Evolutionary conservation across 1,140 invertebrate genomes (phyloP), one percentile per base, ranked within the genome.

Genomic region (Mercenaria mercenaria): DNA sequence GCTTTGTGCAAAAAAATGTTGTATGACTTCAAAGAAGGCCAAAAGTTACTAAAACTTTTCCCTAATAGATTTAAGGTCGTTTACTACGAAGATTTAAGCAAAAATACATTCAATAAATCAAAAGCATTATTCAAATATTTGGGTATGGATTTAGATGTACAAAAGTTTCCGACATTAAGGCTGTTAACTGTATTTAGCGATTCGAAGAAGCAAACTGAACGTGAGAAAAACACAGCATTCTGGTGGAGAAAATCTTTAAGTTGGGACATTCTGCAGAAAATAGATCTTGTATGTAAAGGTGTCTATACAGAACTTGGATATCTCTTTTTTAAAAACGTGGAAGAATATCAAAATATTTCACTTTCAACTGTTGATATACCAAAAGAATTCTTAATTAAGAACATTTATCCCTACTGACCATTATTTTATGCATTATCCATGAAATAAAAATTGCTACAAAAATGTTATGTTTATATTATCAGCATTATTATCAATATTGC

Each of bases 21-120:
- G n/a, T 20, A 56, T 52, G 76, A 79, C 50, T 52, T 52, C n/a
- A 26, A n/a, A 32, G 76, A 79, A 34, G 76, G 76, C 6, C 29
- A 52, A 41, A 50, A 79, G 34, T n/a, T 79, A 20, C 41, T 79
- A 29, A 26, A 52, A 23, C 23, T 41, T 23, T 69, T 69, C 29
- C 59, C 59, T 34, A 61, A 84, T 32, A 64, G 47, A 37, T 84
- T 84, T 37, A 67, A 52, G 29, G 69, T 84, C 47, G 13, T 84
- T 37, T 84, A 29, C 41, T 84, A 84, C 47, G 81, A 84, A 69
- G 81, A 84, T 29, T 26, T 84, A 6, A 84, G 47, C n/a, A 61
- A 81, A 6, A 52, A 84, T 15, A 23, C 56, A 52, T 39, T 29
- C n/a, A 26, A 69, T 2, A 67, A 69, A 69, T 29, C 47, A 4